phyloP scores from a whole-genome alignment of 2,113 vertebrate species.

The Sander vitreus region DNA sequence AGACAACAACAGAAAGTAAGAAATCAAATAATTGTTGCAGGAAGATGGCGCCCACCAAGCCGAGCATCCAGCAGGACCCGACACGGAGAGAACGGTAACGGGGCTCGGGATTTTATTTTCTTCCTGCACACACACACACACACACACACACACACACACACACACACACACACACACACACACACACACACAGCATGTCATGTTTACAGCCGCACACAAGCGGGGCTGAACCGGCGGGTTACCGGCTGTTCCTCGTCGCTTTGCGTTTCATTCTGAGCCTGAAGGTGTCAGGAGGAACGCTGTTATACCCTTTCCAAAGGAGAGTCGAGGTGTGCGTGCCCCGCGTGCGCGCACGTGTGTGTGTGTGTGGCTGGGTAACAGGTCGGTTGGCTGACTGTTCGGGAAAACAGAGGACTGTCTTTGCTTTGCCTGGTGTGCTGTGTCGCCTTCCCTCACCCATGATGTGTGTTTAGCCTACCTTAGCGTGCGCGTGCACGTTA shows the following conservation, averaged over 20 bases:
- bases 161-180: too few species aligned
- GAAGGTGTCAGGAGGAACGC: slow-evolving; percentile 78
- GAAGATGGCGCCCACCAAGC: slow-evolving; percentile 99
- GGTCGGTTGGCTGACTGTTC: neutral
- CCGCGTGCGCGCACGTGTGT: neutral
- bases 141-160: too few species aligned
- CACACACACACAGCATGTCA: too few species aligned
- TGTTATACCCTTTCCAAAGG: slow-evolving; percentile 68
- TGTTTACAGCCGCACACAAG: slow-evolving; percentile 38
- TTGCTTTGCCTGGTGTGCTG: neutral
- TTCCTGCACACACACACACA: too few species aligned
- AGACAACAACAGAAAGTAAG: slow-evolving; percentile 80
- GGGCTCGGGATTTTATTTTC: slow-evolving; percentile 8
- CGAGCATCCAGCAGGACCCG: slow-evolving; percentile 98
- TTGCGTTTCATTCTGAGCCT: slow-evolving; percentile 62
- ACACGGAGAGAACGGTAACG: slow-evolving; percentile 98
- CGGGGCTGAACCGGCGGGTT: slow-evolving; percentile 17
- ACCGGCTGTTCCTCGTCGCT: slow-evolving; percentile 53
- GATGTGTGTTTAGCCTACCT: neutral
- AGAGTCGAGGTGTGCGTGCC: slow-evolving; percentile 59
- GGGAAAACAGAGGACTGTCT: neutral
- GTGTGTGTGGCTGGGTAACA: slow-evolving; percentile 18
- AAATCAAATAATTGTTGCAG: slow-evolving; percentile 91
- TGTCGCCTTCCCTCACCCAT: neutral
- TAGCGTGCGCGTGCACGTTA: slow-evolving; percentile 24